Evolutionary conservation across 2,888 invertebrate genomes (phyloP).

Genomic region (Zaprionus bogoriensis): DNA sequence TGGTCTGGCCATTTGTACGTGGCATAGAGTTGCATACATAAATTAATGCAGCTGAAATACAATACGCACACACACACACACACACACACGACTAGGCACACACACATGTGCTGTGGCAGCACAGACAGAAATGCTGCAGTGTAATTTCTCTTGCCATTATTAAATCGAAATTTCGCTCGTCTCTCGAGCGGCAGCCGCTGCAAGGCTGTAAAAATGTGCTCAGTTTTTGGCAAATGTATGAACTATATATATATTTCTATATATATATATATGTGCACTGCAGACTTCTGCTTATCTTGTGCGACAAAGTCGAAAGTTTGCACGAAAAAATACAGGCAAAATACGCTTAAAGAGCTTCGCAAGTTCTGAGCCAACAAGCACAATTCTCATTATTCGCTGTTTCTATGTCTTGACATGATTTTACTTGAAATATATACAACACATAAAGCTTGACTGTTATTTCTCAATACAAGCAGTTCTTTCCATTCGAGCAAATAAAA

Average conservation of each 20-base stretch:
- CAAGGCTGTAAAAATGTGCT: constrained; percentile 16
- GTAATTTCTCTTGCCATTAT: constrained; percentile 71
- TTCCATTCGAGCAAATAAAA: constrained; percentile 42
- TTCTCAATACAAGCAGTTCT: constrained; percentile 10
- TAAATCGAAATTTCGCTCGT: constrained; percentile 69
- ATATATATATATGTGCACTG: constrained; percentile 43
- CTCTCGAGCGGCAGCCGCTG: constrained; percentile 31
- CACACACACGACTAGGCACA: constrained; percentile 11
- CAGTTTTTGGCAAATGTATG: constrained; percentile 51
- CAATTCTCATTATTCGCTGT: background rate
- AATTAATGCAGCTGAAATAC: constrained; percentile 68
- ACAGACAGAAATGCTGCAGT: constrained; percentile 59
- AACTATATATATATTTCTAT: background rate
- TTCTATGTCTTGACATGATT: background rate
- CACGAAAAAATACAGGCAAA: background rate
- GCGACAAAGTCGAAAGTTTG: constrained; percentile 28
- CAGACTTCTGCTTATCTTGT: constrained; percentile 61
- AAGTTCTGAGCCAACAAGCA: background rate
- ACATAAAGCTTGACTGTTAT: constrained; percentile 6
- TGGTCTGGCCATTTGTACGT: constrained; percentile 43
- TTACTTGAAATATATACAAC: background rate
- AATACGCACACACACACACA: constrained; percentile 41
- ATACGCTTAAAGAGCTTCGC: background rate
- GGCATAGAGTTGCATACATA: constrained; percentile 65
- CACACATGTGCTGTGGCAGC: no score